Evolutionary conservation across 2,113 vertebrate genomes (phyloP).

Genomic region (Sarotherodon lohbergeri): DNA sequence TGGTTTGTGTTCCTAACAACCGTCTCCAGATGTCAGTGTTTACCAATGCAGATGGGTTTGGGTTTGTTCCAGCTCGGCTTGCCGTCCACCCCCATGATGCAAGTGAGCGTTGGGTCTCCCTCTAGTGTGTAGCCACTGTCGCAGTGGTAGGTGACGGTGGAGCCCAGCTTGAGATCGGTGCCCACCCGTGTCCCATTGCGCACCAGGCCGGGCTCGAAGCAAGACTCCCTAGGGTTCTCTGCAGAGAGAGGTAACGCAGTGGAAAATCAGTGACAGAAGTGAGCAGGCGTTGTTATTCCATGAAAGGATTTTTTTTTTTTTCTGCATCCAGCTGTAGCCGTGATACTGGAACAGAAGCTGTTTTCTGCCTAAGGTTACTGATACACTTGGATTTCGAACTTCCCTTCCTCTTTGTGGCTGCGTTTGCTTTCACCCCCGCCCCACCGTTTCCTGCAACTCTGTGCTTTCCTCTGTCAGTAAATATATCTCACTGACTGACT

Average conservation of each 20-base stretch:
- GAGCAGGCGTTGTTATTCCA: background rate
- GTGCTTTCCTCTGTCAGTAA: slow-evolving; percentile 25
- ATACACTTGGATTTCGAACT: background rate
- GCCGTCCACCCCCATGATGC: slow-evolving; percentile 87
- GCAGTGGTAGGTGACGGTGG: slow-evolving; percentile 89
- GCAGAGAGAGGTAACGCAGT: slow-evolving; percentile 40
- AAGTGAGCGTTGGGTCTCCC: slow-evolving; percentile 86
- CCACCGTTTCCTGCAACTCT: background rate
- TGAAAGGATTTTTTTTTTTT: background rate
- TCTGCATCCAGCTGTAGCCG: slow-evolving; percentile 10
- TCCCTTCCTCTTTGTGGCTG: background rate
- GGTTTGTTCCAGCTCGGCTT: slow-evolving; percentile 92
- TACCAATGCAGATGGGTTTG: slow-evolving; percentile 91
- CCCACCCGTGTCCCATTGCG: slow-evolving; percentile 89
- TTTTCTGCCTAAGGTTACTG: background rate
- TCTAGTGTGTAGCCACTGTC: slow-evolving; percentile 89
- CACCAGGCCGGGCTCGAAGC: slow-evolving; percentile 89
- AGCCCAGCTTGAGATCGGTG: slow-evolving; percentile 87
- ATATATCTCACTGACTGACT: slow-evolving; percentile 46
- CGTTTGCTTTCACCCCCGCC: background rate
- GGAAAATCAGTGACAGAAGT: slow-evolving; percentile 44
- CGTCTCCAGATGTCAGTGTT: slow-evolving; percentile 46
- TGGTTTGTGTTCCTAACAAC: slow-evolving; percentile 18
- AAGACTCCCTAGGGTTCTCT: slow-evolving; percentile 98
- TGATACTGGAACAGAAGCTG: slow-evolving; percentile 2